Evolutionary conservation across 23 tunicate genomes (phyloP).

Genomic region (Ascidia mentula): DNA sequence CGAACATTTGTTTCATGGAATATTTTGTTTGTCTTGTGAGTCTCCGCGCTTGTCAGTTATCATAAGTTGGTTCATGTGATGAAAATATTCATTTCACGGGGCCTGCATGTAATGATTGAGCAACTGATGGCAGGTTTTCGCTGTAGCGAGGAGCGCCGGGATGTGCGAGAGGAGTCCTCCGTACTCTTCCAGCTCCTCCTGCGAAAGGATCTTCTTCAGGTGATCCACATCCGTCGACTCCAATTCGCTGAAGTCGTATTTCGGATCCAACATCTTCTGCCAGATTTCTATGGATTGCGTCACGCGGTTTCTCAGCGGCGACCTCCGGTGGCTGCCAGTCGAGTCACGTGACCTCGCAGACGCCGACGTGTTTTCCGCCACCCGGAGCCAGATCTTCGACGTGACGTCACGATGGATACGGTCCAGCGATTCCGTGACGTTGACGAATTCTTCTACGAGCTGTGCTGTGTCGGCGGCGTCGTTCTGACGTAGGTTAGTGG

Average conservation of each 20-base stretch:
- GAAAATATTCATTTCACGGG: slow-evolving; percentile 26
- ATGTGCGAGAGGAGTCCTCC: slow-evolving; percentile 68
- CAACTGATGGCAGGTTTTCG: slow-evolving; percentile 50
- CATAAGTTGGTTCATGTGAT: too few relatives aligned
- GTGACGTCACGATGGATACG: slow-evolving; percentile 69
- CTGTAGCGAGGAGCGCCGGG: slow-evolving; percentile 52
- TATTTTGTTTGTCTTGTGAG: too few relatives aligned
- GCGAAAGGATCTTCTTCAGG: slow-evolving; percentile 16
- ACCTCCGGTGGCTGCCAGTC: slow-evolving; percentile 38
- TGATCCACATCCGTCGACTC: slow-evolving; percentile 10
- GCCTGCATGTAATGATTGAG: slow-evolving; percentile 62
- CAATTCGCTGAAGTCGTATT: slow-evolving; percentile 46
- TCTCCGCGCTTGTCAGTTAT: too few relatives aligned
- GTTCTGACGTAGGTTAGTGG: slow-evolving; percentile 53
- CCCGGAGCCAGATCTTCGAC: slow-evolving; percentile 56
- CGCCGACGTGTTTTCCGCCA: slow-evolving; percentile 36
- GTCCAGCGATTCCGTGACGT: slow-evolving; percentile 65
- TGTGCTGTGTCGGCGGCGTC: slow-evolving; percentile 69
- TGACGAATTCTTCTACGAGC: slow-evolving; percentile 57
- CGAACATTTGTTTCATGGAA: too few relatives aligned
- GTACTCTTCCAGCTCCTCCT: slow-evolving; percentile 47
- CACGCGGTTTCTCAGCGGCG: slow-evolving; percentile 45
- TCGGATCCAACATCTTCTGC: slow-evolving; percentile 63
- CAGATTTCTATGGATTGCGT: slow-evolving; percentile 64
- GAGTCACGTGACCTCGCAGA: slow-evolving; percentile 45